Evolutionary conservation across 2,797 vertebrate species (phyloP).

Genomic region (Hydrolagus colliei): DNA sequence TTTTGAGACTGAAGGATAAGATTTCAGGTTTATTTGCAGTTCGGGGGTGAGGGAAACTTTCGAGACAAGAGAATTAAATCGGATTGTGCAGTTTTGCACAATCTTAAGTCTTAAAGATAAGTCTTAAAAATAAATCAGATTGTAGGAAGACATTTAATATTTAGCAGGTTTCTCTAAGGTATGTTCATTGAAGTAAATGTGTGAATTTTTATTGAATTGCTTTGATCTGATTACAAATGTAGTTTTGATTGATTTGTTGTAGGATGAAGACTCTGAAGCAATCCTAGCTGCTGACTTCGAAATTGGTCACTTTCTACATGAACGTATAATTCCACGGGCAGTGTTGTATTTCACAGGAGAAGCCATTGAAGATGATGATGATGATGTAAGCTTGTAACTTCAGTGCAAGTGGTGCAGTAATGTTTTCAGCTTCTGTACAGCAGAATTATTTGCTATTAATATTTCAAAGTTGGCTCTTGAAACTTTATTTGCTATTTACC

Average conservation of each 20-base stretch:
- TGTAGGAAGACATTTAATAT: neutral
- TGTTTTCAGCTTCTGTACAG: too few species aligned
- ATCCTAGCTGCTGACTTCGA: slow-evolving; percentile 93
- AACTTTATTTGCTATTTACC: too few species aligned
- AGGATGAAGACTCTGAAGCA: slow-evolving; percentile 94
- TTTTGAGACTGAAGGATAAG: too few species aligned
- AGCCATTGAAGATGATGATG: slow-evolving; percentile 96
- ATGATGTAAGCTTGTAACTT: slow-evolving; percentile 72
- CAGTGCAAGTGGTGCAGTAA: neutral
- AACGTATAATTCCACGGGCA: slow-evolving; percentile 87
- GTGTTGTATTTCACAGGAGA: slow-evolving; percentile 97
- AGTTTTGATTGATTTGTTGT: slow-evolving; percentile 32
- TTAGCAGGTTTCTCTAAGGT: neutral
- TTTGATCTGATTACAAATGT: too few species aligned
- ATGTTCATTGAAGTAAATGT: neutral
- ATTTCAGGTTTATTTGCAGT: too few species aligned
- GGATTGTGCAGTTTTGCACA: too few species aligned
- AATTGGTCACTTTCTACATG: slow-evolving; percentile 93
- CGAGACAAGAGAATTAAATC: too few species aligned
- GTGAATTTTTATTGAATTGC: slow-evolving; percentile 9
- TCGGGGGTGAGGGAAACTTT: too few species aligned
- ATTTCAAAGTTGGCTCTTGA: too few species aligned
- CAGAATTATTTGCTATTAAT: too few species aligned
- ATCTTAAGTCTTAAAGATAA: too few species aligned
- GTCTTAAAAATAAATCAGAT: too few species aligned